Percentiles rank a stretch among this genome's conserved stretches.
These are phyloP conservation scores for Chlorocebus sabaeus DNA, from an alignment of 2,113 vertebrate genomes.

Conservation along the genomic window DNA sequence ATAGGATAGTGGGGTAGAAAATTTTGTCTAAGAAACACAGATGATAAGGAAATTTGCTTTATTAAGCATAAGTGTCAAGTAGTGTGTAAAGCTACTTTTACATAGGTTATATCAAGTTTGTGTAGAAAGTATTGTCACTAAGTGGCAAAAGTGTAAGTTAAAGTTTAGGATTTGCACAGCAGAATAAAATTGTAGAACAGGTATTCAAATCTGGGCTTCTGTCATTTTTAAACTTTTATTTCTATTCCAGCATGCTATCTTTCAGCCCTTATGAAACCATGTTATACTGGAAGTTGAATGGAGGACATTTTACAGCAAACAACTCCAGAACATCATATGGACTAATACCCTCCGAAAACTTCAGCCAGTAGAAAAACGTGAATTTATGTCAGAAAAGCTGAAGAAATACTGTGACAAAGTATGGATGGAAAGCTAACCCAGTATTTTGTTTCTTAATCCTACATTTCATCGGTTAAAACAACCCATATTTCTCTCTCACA, in stretches of 20 bases:
- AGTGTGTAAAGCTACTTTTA: neutral
- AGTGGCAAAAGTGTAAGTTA: neutral
- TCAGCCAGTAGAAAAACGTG: neutral
- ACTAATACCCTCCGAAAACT: neutral
- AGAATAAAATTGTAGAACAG: neutral
- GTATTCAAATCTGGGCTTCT: neutral
- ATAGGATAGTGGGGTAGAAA: fast-evolving
- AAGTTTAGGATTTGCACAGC: neutral
- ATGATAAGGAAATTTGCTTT: neutral
- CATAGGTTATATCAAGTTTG: neutral
- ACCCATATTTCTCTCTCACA: neutral
- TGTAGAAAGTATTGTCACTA: neutral
- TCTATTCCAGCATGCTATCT: neutral
- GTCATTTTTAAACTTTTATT: neutral
- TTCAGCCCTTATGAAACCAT: neutral
- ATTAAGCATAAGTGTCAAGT: neutral
- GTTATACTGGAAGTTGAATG: neutral
- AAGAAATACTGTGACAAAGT: neutral
- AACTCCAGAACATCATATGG: neutral
- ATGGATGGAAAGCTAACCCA: too few species aligned
- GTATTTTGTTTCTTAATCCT: neutral
- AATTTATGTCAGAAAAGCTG: neutral
- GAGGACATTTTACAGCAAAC: neutral
- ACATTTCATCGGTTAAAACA: neutral
- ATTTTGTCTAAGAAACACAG: neutral